phyloP scores from a whole-genome alignment of 2,888 invertebrate genomes.

The Eupithecia exiguata region DNA sequence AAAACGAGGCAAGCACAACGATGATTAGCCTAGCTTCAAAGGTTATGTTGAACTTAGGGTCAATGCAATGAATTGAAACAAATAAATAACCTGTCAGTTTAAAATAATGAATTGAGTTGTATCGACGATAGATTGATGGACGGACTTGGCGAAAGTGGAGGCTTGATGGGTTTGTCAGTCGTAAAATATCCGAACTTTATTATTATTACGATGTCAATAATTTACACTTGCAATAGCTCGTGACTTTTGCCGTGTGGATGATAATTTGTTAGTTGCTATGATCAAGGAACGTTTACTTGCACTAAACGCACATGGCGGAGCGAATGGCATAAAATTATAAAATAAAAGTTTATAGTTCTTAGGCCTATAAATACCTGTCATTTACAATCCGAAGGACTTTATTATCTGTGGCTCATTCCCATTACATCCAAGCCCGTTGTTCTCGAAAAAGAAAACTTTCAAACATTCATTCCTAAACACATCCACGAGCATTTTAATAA shows the following conservation, averaged over 20 bases:
- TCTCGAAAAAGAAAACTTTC: too few species aligned
- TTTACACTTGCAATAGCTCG: neutral
- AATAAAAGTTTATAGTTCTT: neutral
- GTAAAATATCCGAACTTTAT: constrained; percentile 8
- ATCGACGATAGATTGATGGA: constrained; percentile 35
- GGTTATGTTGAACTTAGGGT: constrained; percentile 1
- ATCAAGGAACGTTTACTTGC: neutral
- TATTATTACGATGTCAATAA: constrained; percentile 8
- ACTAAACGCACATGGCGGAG: neutral
- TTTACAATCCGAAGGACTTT: neutral
- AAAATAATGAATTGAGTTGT: constrained; percentile 38
- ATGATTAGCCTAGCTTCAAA: neutral
- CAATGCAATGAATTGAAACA: constrained; percentile 27
- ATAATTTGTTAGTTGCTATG: neutral
- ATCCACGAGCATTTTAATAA: too few species aligned
- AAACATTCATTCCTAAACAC: too few species aligned
- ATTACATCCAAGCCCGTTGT: too few species aligned
- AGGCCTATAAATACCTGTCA: neutral
- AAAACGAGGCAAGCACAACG: neutral
- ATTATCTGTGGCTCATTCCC: neutral
- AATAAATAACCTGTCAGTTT: constrained; percentile 38
- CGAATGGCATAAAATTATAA: neutral
- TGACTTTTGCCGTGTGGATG: neutral
- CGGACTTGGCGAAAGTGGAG: constrained; percentile 31
- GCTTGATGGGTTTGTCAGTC: constrained; percentile 9